Conservation (phyloP, 2,113 vertebrate genomes). For the Scomber japonicus region DNA sequence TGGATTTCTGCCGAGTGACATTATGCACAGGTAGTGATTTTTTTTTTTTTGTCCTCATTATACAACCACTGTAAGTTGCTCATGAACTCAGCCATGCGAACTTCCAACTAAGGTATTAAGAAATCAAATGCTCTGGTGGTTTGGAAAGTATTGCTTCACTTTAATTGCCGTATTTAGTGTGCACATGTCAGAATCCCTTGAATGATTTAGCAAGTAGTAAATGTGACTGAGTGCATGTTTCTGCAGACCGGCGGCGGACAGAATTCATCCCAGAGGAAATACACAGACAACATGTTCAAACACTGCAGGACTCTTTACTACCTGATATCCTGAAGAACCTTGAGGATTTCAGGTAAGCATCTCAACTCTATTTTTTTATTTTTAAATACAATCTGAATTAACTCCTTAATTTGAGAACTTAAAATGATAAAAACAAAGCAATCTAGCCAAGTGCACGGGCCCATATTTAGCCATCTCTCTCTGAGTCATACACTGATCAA, state of each 20-base stretch:
- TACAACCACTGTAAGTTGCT: slow-evolving; percentile 19
- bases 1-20: not conserved
- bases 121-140: slow-evolving; percentile 53
- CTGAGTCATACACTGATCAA: not conserved
- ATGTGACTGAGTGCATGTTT: slow-evolving; percentile 26
- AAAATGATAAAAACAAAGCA: no score
- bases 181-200: slow-evolving; percentile 9
- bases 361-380: not conserved
- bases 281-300: slow-evolving; percentile 93
- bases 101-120: slow-evolving; percentile 20
- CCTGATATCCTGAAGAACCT: slow-evolving; percentile 94
- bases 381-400: not conserved
- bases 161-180: slow-evolving; percentile 32
- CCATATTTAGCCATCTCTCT: not conserved
- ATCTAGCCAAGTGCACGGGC: accelerated
- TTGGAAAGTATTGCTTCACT: slow-evolving; percentile 45
- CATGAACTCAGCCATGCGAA: slow-evolving; percentile 18
- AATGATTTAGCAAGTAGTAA: slow-evolving; percentile 13
- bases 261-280: slow-evolving; percentile 96
- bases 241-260: slow-evolving; percentile 90
- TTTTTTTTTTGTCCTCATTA: slow-evolving; percentile 7
- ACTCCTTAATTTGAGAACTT: not conserved
- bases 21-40: not conserved
- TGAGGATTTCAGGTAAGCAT: slow-evolving; percentile 93
- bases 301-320: slow-evolving; percentile 92